Evolutionary conservation across 2,797 vertebrate genomes (phyloP).

Genomic region (Parotocinclus haroldoi): DNA sequence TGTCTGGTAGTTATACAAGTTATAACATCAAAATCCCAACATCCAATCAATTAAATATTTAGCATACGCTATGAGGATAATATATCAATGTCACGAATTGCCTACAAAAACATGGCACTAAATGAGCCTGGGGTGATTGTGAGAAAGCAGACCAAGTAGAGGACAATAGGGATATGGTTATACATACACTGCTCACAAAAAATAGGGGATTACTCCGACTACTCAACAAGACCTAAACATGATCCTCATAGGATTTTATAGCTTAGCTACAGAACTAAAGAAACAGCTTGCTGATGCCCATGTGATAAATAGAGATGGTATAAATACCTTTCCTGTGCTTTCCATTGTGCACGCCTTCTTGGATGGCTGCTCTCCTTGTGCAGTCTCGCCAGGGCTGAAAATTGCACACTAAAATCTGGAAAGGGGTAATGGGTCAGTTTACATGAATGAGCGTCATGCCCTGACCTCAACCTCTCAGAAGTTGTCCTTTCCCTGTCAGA

Average conservation of each 20-base stretch:
- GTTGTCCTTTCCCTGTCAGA: constrained; percentile 31
- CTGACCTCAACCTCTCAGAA: constrained; percentile 45
- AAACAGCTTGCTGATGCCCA: not conserved
- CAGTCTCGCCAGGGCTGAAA: constrained; percentile 34
- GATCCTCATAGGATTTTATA: not conserved
- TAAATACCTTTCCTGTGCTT: not conserved
- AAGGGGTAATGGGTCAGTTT: constrained; percentile 26
- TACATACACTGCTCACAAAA: no score
- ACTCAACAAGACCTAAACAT: constrained; percentile 15
- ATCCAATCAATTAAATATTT: no score
- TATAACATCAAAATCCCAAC: no score
- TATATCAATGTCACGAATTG: no score
- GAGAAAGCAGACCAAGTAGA: no score
- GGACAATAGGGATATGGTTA: no score
- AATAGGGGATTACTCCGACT: constrained; percentile 10
- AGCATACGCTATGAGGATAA: no score
- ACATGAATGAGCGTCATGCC: constrained; percentile 28
- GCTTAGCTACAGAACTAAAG: not conserved
- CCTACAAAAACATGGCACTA: no score
- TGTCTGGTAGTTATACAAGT: no score
- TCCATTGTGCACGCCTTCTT: not conserved
- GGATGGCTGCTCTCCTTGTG: constrained; percentile 10
- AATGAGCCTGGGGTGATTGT: no score
- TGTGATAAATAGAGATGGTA: not conserved
- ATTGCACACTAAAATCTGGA: not conserved